Evolutionary conservation across 1,140 invertebrate genomes (phyloP), one percentile per base, ranked within the genome.

Genomic region (Drepana arcuata): DNA sequence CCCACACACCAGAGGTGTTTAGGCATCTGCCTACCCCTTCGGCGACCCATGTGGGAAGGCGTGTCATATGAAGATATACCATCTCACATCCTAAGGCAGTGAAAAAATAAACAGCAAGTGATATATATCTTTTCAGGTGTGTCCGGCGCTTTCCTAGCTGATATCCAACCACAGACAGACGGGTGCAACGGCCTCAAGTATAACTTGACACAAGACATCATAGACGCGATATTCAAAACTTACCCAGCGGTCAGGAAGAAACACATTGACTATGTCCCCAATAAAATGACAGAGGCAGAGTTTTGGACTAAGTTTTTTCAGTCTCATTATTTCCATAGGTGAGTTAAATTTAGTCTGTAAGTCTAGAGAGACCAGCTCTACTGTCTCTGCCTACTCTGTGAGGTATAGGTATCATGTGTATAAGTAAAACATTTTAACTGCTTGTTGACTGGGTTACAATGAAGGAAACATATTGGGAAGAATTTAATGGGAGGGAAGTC

Each of bases 251-350:
- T 99, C 0, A 94, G 96, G 68, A 92, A 92, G 84, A 99, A 99
- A 87, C 96, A 99, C 85, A 84, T 91, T 44, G 97, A 99, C 84
- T 92, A 96, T 84, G 98, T 99, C 21, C 98, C 98, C 28, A 88
- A 92, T 47, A 95, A 97, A 86, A 90, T 99, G 88, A 90, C 92
- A 0, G 98, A 99, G 83, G 88, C 93, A 1, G 96, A 99, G 66
- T 99, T 99, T 86, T 99, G 98, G 98, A 97, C 95, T 7, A 95
- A 97, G 59, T 99, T 99, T 84, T 99, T 99, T 85, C 97, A 99
- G 72, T 99, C 97, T 11, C 97, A 99, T 86, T 99, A 99, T 86
- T 99, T 99, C 88, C 97, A 99, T 86, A 85, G 88, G 86, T 86
- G 70, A 43, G 7, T 46, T 21, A 9, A 21, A n/a, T n/a, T n/a